A percentile compares a stretch with the other conserved stretches of the same genome.
Conservation (phyloP, 1,140 invertebrate species). For the Calliphora vicina region DNA sequence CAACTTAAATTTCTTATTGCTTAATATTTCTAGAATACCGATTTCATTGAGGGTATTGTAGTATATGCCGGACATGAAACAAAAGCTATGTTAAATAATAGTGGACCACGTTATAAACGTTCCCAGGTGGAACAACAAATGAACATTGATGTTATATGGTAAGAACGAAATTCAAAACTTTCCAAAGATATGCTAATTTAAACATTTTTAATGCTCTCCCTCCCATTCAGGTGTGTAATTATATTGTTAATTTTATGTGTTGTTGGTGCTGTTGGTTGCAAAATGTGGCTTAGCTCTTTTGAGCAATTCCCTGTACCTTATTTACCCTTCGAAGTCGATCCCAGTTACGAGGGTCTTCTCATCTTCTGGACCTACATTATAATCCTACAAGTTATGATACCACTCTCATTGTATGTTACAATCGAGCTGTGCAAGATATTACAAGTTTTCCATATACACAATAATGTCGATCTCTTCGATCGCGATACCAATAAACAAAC, state of each 20-base stretch:
- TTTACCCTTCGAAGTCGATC: constrained; percentile 70
- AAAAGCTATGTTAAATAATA: constrained; percentile 97
- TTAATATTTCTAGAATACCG: constrained; percentile 61
- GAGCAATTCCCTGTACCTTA: constrained; percentile 60
- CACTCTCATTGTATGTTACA: constrained; percentile 94
- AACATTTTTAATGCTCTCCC: neutral
- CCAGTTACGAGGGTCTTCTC: constrained; percentile 82
- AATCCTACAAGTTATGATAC: constrained; percentile 96
- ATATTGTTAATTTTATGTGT: constrained; percentile 91
- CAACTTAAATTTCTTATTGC: neutral
- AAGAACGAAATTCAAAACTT: constrained; percentile 36
- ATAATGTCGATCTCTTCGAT: constrained; percentile 89
- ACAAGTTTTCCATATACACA: constrained; percentile 95
- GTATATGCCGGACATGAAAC: constrained; percentile 98
- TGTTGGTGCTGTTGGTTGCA: constrained; percentile 88
- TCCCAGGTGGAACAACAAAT: constrained; percentile 91
- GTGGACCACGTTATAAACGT: constrained; percentile 93
- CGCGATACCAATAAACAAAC: constrained; percentile 81
- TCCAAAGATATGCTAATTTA: constrained; percentile 3
- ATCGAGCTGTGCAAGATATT: constrained; percentile 96
- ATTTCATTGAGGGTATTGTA: constrained; percentile 94
- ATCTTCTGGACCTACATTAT: constrained; percentile 96
- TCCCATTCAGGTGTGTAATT: constrained; percentile 76
- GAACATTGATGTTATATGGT: constrained; percentile 95
- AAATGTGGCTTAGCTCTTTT: constrained; percentile 80